Base-by-base conservation (phyloP, 2,797 vertebrate species). In the Notamacropus eugenii region DNA sequence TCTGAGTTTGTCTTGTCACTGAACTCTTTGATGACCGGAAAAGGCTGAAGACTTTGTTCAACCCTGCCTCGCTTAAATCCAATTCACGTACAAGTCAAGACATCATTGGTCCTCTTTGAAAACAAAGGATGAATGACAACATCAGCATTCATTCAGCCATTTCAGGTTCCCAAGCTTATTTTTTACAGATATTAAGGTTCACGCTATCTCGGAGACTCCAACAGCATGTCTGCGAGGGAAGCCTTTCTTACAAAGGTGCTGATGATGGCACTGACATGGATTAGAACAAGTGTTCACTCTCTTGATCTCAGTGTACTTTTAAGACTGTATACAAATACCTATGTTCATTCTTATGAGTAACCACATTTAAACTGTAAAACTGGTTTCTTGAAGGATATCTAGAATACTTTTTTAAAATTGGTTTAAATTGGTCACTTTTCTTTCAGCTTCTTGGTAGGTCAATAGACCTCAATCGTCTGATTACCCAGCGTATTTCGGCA, bases 391-490 rank as follows among this genome's bases (percentile, higher is more conserved):
- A 82, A 82, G 3, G 40, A 46, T 82, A 8, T 82, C 27, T 82
- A 82, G 74, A 46, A 82, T 10, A 82, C 2, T 40, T 82, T 82
- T 92, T 94, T 54, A 27, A 29, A 50, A n/a, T 91, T 87, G 95
- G 5, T 87, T n/a, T 67, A 34, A 67, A 22, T 46, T 11, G 74
- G 22, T 82, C 40, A 3, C 74, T 82, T 93, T 92, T 94, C 55
- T 96, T 94, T 90, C 95, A 99, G 99, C 99, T 99, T 56, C 99
- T 99, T 11, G 99, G 99, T 10, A 99, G 99, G 95, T 99, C 99
- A 59, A 99, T 99, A 52, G 99, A 99, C 97, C 99, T 99, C 96
- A 99, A 99, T 98, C 98, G 99, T 0, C 99, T 99, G 96, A 99
- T 99, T 97, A 99, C 99, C 3, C 99, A 99, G 98, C 99, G 99